Evolutionary conservation across 2,888 invertebrate species (phyloP), one percentile per base, ranked within the genome.

Genomic region (Drosophila kokeensis): DNA sequence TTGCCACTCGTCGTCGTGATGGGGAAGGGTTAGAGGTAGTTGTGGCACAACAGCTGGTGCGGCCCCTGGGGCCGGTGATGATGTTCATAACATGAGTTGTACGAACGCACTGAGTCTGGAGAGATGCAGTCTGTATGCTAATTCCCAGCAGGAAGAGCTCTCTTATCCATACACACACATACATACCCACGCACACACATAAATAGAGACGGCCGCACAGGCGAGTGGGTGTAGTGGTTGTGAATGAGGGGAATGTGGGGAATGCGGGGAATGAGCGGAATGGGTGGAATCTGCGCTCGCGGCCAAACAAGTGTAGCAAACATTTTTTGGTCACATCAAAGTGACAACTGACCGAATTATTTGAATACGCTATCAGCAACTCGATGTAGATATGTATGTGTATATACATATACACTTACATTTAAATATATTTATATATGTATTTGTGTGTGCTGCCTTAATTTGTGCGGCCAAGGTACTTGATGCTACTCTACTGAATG

Each of bases 301-400:
- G 80, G 80, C 80, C 42, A 76, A 79, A 79, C 80, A 81, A 76
- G 76, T 72, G 81, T 76, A 75, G 65, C 65, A 70, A 75, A 82
- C 82, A 79, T 63, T 79, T 84, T 84, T 67, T 53, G 66, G 69
- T 61, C 76, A 87, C 81, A 85, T 89, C 83, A 82, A 89, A 89
- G 83, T 79, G 86, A 89, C 88, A 87, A 89, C 86, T 85, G 83
- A 80, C 89, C 81, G 86, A 80, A 85, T 87, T 89, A 85, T 76
- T 69, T 72, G 70, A 69, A 60, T 57, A 64, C 42, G 42, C 60
- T 48, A 66, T 55, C 54, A 60, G 18, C 38, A 38, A 38, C n/a
- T 38, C 13, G 8, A 30, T 29, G 29, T 21, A 6, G 36, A 8
- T 48, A 38, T 53, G 34, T 57, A 53, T 49, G 49, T 50, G 34